Evolutionary conservation across 2,113 vertebrate species (phyloP), one percentile per base, ranked within the genome.

Genomic region (Chamaetylas fuelleborni): DNA sequence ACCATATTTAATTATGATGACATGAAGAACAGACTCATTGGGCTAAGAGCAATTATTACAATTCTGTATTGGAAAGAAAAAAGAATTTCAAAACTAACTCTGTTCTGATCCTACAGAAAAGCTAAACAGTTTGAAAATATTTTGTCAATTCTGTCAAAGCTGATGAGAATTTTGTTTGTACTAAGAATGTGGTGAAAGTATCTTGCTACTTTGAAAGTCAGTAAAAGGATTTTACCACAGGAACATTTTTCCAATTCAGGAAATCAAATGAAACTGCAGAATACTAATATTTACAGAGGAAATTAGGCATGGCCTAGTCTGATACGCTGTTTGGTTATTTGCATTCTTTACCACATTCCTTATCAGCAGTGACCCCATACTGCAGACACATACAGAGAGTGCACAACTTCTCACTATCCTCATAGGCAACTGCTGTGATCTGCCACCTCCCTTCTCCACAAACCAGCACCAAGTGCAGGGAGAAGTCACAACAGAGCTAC

Each of bases 181-280:
- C 45, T 2, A 56, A 82, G 40, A 83, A 56, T 17, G 51, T n/a
- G 16, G 31, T 40, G n/a, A 83, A 77, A 90, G 24, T 36, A 85
- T 4, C 34, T 64, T 67, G 12, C n/a, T 67, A 38, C 26, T 60
- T 64, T 33, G 31, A 74, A 90, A 85, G 18, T 81, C 10, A 38
- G 0, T 25, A 71, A 24, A 12, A 82, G 13, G 22, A 66, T 53
- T 61, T 88, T 28, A 76, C 12, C 33, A 71, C 0, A 1, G 40
- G 12, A 88, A 61, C 3, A 42, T 77, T 92, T 73, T 88, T 81
- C 42, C 14, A 65, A 86, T 47, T 60, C 79, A 86, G 18, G 69
- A 89, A 94, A 56, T 88, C 60, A 95, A 91, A 66, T 33, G 60
- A 83, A 89, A 78, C 29, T 34, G n/a, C 23, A 91, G 69, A 95